Base-by-base conservation (phyloP, 2,113 vertebrate genomes). In the Erythrocebus patas region DNA sequence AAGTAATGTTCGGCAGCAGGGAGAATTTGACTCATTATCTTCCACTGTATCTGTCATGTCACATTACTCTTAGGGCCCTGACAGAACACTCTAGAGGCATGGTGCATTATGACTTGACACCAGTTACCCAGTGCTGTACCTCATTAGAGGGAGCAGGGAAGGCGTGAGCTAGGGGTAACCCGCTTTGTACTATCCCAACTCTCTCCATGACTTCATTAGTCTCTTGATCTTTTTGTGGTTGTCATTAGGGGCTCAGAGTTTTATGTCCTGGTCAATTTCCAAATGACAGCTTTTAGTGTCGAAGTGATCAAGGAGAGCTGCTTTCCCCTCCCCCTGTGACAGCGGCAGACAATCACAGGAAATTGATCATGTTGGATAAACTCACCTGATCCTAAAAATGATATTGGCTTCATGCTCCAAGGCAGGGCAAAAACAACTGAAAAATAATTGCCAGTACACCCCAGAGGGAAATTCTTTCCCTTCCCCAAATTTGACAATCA, bases 21-120 rank as follows among this genome's bases (percentile, higher is more conserved):
- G 27, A 86, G 72, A 61, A 64, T 14, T 27, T 66, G 95, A 93
- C 96, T 98, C 88, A 86, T 93, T 82, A 85, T 57, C 91, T 96
- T 92, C 96, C 90, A 82, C 93, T 98, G 91, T 96, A 96, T 95
- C 98, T 98, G 98, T 98, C 98, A 97, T 61, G 66, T 98, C 95
- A 64, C 85, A 57, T 98, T 98, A 97, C 78, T 97, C 83, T 94
- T 79, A 95, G 32, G 97, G 96, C 96, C 98, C 98, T 97, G 96
- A 98, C 40, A 43, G 97, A 97, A 92, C 70, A 43, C 97, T 68
- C 48, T 66, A 97, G 97, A 97, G 87, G 96, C 66, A 18, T 96
- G 97, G 98, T 98, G 80, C 25, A 35, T 92, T 97, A 84, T 97
- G 98, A 98, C 98, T 98, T 7, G 98, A 98, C 98, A 98, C 98